Evolutionary conservation across 2,797 vertebrate species (phyloP), one percentile per base, ranked within the genome.

Genomic region (Rhinogobio ventralis): DNA sequence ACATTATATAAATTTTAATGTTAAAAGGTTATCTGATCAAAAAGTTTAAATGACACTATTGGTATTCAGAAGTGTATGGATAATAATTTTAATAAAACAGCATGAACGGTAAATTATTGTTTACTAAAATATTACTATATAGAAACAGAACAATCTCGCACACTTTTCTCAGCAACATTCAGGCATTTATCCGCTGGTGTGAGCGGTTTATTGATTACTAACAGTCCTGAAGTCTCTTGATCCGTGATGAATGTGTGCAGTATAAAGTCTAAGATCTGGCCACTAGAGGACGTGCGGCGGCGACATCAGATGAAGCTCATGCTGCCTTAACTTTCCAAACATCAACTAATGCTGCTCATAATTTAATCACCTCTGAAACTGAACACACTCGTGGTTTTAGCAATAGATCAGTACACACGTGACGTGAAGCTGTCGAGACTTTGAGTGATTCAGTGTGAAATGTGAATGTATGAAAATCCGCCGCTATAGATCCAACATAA

Each of bases 401-500:
- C 15, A 11, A 2, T 4, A 3, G 15, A 9, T 49, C 51, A 51
- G 9, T 6, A 10, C 71, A 39, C 30, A 14, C 2, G 9, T 23
- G 1, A 33, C 10, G 1, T n/a, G 25, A 39, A 39, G 42, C 20
- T 17, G 49, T 14, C 19, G 20, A 33, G 33, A 17, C 20, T n/a
- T 9, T 9, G 33, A 8, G 30, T 3, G 28, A 30, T 33, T 30
- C 1, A 3, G 33, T 71, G 67, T 51, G 75, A 73, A 4, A n/a
- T 67, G 64, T 55, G 82, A 75, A 81, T 67, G 66, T 72, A 81
- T 82, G n/a, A 33, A 77, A 78, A 72, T 67, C 55, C 68, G 67
- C 57, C 23, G 13, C 10, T 7, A 53, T 51, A 64, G 53, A 84
- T 79, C 5, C 73, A 82, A 82, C 78, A 78, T 84, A 68, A 71